Evolutionary conservation across 2,113 vertebrate genomes (phyloP), one percentile per base, ranked within the genome.

Genomic region (Laticauda colubrina): DNA sequence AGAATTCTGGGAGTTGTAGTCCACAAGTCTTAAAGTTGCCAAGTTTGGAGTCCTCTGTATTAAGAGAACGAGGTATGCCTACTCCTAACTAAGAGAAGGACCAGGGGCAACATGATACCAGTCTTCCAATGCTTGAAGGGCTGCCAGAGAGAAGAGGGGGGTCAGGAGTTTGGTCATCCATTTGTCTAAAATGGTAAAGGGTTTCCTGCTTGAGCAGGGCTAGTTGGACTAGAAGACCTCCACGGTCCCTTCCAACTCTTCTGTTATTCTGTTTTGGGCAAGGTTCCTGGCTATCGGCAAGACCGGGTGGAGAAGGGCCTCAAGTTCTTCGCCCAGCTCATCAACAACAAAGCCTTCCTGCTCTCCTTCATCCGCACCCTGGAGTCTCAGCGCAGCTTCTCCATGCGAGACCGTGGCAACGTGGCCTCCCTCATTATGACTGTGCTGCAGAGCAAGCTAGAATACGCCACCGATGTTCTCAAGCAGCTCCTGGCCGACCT

Each of bases 341-440:
- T 99, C 97, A 99, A 99, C 98, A 99, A 99, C 98, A 99, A 99
- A 95, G 98, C 99, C 48, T 99, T 98, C 97, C 97, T 99, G 92
- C 97, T 99, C 61, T 98, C 98, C 95, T 99, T 99, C 96, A 99
- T 99, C 95, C 99, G 99, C 94, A 99, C 99, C 0, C 97, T 99
- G 43, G 99, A 99, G 97, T 98, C 98, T 3, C 99, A 99, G 96
- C 98, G 99, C 87, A 99, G 99, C 94, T 99, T 99, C 97, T 99
- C 99, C 96, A 99, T 99, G 99, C 96, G 99, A 0, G 99, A 99
- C 97, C 98, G 99, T 0, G 99, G 99, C 93, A 99, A 99, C 0
- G 99, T 99, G 97, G 99, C 99, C 88, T 99, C 99, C 0, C 98
- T 99, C 23, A 99, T 99, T 96, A 99, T 99, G 99, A 99, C 99